Evolutionary conservation across 2,888 invertebrate genomes (phyloP).

Genomic region (Melinaea marsaeus): DNA sequence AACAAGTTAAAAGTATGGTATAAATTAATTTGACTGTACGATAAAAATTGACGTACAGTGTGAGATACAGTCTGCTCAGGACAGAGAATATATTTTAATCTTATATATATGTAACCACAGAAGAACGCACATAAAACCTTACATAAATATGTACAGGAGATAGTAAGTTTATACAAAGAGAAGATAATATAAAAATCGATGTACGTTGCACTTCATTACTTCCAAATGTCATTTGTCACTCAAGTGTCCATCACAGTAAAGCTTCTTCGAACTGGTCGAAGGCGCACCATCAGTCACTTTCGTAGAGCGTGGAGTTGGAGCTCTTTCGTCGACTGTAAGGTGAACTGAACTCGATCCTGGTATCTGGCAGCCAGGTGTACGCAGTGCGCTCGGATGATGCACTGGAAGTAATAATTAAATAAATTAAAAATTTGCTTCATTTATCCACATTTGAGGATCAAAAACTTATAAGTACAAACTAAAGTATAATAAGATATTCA

Average conservation of each 20-base stretch:
- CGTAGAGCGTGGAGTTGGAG: conserved; percentile 71
- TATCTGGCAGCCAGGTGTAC: conserved; percentile 75
- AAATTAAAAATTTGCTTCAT: background rate
- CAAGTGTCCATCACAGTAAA: conserved; percentile 55
- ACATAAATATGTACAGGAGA: conserved; percentile 7
- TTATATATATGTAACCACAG: background rate
- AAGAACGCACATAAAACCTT: background rate
- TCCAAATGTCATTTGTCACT: conserved; percentile 37
- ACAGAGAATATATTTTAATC: background rate
- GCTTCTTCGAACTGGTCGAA: conserved; percentile 70
- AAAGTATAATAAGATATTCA: no score
- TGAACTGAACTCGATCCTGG: conserved; percentile 69
- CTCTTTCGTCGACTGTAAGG: conserved; percentile 67
- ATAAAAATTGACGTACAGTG: background rate
- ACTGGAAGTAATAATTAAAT: conserved; percentile 52
- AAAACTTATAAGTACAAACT: no score
- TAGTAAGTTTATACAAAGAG: conserved; percentile 12
- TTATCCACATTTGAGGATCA: no score
- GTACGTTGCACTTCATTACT: conserved; percentile 34
- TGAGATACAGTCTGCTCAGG: background rate
- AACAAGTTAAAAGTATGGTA: background rate
- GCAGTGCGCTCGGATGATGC: conserved; percentile 75
- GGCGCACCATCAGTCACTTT: conserved; percentile 73
- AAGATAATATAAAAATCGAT: conserved; percentile 18
- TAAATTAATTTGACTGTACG: conserved; percentile 1